Conservation (phyloP, 2,888 invertebrate species). For the Chromoteleia sp. region DNA sequence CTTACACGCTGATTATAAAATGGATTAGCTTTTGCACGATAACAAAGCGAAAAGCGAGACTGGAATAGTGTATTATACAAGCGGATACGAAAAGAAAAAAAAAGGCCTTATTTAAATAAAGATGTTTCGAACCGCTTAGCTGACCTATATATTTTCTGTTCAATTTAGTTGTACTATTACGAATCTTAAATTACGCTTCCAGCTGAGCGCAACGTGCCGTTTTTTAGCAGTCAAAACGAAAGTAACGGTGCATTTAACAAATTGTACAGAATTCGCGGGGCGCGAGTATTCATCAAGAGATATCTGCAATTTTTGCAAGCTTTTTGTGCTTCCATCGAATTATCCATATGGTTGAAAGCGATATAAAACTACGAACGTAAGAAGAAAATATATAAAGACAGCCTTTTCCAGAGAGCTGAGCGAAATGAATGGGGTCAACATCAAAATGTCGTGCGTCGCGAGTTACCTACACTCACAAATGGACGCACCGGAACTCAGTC, state of each 20-base stretch:
- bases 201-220: neutral
- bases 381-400: slow-evolving; percentile 69
- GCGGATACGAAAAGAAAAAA: neutral
- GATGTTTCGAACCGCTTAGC: slow-evolving; percentile 16
- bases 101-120: slow-evolving; percentile 19
- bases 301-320: slow-evolving; percentile 49
- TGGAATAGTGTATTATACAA: neutral
- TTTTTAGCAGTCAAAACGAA: slow-evolving; percentile 35
- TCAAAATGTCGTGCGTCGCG: slow-evolving; percentile 68
- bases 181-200: slow-evolving; percentile 37
- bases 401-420: slow-evolving; percentile 53
- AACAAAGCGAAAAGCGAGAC: neutral
- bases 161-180: slow-evolving; percentile 17
- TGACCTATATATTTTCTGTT: slow-evolving; percentile 29
- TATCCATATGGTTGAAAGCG: slow-evolving; percentile 63
- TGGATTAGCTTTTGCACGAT: neutral
- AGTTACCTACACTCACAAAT: slow-evolving; percentile 57
- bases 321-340: slow-evolving; percentile 56
- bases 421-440: slow-evolving; percentile 68
- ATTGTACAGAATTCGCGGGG: slow-evolving; percentile 45
- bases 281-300: slow-evolving; percentile 33
- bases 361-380: slow-evolving; percentile 55
- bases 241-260: slow-evolving; percentile 59
- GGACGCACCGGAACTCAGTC: slow-evolving; percentile 73
- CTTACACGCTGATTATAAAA: neutral